Evolutionary conservation across 2,888 invertebrate genomes (phyloP).

Genomic region (Drosophila koepferae): DNA sequence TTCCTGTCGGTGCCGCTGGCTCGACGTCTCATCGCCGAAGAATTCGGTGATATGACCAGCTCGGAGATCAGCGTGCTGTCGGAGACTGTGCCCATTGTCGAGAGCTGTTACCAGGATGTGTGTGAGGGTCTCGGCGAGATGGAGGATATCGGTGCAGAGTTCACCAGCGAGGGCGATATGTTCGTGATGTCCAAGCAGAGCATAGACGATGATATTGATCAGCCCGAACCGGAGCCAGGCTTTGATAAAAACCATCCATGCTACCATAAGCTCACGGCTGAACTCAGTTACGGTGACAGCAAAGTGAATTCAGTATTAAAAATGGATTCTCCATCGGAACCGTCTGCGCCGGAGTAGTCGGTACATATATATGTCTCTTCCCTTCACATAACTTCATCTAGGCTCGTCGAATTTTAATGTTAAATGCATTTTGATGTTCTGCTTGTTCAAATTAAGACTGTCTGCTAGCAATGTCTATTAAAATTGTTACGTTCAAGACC

Average conservation of each 20-base stretch:
- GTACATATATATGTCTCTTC: background rate
- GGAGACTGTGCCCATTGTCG: background rate
- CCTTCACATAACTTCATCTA: background rate
- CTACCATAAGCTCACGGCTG: slow-evolving; percentile 56
- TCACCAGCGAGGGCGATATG: background rate
- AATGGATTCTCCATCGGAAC: background rate
- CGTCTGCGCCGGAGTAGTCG: background rate
- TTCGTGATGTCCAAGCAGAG: fast-evolving
- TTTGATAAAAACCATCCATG: slow-evolving; percentile 50
- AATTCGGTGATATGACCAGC: slow-evolving; percentile 92
- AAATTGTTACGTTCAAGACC: slow-evolving; percentile 33
- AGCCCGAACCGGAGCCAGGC: slow-evolving; percentile 64
- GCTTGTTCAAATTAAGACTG: slow-evolving; percentile 24
- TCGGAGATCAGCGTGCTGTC: slow-evolving; percentile 68
- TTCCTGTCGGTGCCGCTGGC: slow-evolving; percentile 97
- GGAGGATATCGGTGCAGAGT: background rate
- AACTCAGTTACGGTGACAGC: background rate
- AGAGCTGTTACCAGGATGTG: slow-evolving; percentile 19
- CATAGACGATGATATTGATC: background rate
- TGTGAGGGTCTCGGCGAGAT: slow-evolving; percentile 10
- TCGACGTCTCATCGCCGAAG: slow-evolving; percentile 94
- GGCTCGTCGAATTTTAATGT: slow-evolving; percentile 21
- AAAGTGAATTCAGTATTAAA: background rate
- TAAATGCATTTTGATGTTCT: slow-evolving; percentile 26
- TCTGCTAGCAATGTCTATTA: slow-evolving; percentile 31